Evolutionary conservation across 2,113 vertebrate genomes (phyloP).

Genomic region (Alethe castanea): DNA sequence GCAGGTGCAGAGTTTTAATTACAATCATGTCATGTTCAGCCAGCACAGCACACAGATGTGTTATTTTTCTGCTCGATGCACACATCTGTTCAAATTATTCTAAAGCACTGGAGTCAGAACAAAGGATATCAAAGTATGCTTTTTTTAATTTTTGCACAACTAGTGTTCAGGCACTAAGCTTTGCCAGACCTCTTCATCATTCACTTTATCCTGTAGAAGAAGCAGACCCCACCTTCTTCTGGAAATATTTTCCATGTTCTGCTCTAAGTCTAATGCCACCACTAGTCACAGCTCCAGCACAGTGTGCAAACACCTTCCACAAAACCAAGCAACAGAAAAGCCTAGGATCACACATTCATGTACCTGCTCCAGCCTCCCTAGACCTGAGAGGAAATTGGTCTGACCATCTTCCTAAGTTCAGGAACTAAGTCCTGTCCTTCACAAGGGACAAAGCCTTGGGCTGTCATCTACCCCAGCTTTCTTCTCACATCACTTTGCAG

Average conservation of each 20-base stretch:
- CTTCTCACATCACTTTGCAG: not conserved
- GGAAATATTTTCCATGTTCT: not conserved
- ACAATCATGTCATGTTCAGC: not conserved
- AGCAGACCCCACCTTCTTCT: not conserved
- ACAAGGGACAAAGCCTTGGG: not conserved
- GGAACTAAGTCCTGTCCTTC: not conserved
- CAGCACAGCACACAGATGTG: not conserved
- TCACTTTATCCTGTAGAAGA: not conserved
- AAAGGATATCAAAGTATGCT: not conserved
- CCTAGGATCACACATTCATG: not conserved
- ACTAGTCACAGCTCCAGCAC: not conserved
- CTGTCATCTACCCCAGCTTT: not conserved
- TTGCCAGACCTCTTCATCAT: not conserved
- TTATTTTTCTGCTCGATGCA: not conserved
- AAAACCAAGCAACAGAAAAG: not conserved
- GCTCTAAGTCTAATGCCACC: not conserved
- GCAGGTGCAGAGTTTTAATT: slow-evolving; percentile 8
- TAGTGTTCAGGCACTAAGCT: not conserved
- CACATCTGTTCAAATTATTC: not conserved
- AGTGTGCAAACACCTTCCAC: not conserved
- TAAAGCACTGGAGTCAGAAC: not conserved
- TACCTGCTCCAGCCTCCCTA: not conserved
- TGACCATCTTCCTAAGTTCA: not conserved
- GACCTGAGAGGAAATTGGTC: not conserved
- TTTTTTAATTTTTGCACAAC: not conserved